Evolutionary conservation across 2,113 vertebrate genomes (phyloP), one percentile per base, ranked within the genome.

Genomic region (Channa maculata): DNA sequence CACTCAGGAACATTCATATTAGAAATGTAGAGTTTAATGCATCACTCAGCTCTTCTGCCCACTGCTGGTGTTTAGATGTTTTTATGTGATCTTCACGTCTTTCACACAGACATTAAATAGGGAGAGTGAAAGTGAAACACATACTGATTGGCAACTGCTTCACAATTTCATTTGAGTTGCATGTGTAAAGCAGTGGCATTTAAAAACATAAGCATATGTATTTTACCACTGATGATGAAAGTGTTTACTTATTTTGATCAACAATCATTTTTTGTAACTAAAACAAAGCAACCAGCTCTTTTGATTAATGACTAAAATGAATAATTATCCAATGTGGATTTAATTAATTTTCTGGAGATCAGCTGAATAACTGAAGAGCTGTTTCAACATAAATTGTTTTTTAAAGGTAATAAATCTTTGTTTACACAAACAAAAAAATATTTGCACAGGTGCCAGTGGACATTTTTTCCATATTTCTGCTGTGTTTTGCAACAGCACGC

Each of bases 1-100:
- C 84, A 85, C 85, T 83, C 62, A 45, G 79, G 69, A 74, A 50
- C 80, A 43, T 83, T 89, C 71, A 65, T 87, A 88, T 88, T 79
- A 71, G 85, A 73, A 85, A 87, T 61, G 79, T 68, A 79, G 70
- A 10, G 64, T 64, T 52, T 74, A 58, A 88, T 88, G 80, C 34
- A 83, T 87, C 81, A 86, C 67, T 70, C 49, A 13, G 67, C 51
- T 85, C 86, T 57, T 90, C 86, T 68, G 75, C 77, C 64, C 52
- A 5, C 51, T 11, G 79, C 83, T 24, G 68, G n/a, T 61, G 3
- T 55, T 71, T 14, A 49, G 70, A 49, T 82, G 81, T 80, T 80
- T 88, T 91, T 76, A 89, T 81, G 85, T 75, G 71, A 84, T 74
- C 71, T 41, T 55, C 61, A 55, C 5, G 45, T 65, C 68, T 67